Conservation (phyloP, 2,797 vertebrate species). For the Cyclura pinguis region DNA sequence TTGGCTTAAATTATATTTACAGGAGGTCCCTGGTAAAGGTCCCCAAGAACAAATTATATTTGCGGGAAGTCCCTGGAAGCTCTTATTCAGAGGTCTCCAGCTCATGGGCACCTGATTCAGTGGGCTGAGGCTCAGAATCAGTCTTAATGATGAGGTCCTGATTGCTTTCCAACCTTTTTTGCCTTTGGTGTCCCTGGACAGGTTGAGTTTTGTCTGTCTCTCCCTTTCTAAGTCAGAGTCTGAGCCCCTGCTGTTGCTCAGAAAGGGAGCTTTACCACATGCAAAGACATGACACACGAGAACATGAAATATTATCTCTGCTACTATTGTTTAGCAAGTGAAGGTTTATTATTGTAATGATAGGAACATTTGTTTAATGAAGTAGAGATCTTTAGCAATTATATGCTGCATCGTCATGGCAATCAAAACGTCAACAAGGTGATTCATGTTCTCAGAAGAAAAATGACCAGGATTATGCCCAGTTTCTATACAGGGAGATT, state of each 20-base stretch:
- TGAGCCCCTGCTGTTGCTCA: background rate
- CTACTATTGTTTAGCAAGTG: background rate
- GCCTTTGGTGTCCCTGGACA: background rate
- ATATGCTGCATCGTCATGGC: background rate
- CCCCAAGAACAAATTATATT: too few species aligned
- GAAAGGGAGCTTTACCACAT: background rate
- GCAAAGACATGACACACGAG: background rate
- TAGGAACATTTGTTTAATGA: slow-evolving; percentile 3
- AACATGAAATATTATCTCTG: background rate
- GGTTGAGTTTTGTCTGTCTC: background rate
- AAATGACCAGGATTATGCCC: background rate
- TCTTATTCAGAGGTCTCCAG: background rate
- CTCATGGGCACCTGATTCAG: background rate
- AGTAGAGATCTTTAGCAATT: rapidly evolving
- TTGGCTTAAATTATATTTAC: too few species aligned
- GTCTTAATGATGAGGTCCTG: background rate
- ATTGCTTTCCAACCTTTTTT: background rate
- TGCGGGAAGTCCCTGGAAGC: background rate
- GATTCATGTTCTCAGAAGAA: background rate
- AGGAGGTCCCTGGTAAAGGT: too few species aligned
- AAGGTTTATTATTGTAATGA: rapidly evolving
- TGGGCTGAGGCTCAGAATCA: background rate
- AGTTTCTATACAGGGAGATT: background rate
- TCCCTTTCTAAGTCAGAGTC: background rate
- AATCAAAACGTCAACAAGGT: rapidly evolving